These are phyloP conservation scores for Tychaedon coryphoeus DNA, from an alignment of 2,113 vertebrate genomes.

Conservation along the genomic window DNA sequence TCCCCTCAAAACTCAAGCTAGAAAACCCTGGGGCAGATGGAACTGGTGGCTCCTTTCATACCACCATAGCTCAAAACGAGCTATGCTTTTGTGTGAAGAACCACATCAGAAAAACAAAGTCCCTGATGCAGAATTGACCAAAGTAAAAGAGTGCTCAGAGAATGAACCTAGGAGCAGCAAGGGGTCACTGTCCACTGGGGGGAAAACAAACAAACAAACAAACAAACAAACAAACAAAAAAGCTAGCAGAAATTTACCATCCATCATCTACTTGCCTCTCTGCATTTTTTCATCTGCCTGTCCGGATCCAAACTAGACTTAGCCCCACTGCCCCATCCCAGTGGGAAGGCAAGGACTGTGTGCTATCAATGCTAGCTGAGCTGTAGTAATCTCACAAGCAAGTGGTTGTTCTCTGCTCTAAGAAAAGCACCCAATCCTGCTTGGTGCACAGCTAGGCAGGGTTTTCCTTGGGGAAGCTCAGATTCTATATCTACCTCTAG, in stretches of 20 bases:
- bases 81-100: background rate
- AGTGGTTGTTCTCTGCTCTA: background rate
- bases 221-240: background rate
- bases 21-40: background rate
- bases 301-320: background rate
- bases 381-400: background rate
- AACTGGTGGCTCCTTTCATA: background rate
- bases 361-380: background rate
- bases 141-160: background rate
- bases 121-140: fast-evolving
- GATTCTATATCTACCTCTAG: background rate
- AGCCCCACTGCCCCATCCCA: background rate
- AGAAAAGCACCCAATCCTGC: background rate
- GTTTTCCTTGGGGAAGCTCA: background rate
- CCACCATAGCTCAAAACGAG: background rate
- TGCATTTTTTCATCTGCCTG: background rate
- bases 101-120: background rate
- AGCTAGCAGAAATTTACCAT: background rate
- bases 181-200: background rate
- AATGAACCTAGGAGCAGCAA: background rate
- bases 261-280: background rate
- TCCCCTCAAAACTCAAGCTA: background rate
- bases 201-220: too few species aligned
- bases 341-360: background rate
- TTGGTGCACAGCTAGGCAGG: background rate